Conservation (phyloP, 2,797 vertebrate genomes). For the Hoplostethus mediterraneus region DNA sequence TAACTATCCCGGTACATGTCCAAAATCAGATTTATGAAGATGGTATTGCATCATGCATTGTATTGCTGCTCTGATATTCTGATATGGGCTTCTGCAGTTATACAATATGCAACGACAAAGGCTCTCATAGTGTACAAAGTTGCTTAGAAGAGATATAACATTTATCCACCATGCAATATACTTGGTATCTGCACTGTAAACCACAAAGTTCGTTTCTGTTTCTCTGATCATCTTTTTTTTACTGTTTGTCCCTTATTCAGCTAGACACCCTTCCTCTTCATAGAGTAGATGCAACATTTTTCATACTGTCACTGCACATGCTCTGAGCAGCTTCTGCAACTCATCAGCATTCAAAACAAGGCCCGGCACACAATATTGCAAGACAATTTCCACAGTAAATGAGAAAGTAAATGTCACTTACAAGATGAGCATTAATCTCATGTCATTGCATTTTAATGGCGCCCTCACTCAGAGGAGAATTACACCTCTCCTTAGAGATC, state of each 20-base stretch:
- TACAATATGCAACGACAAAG: background rate
- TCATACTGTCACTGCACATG: constrained; percentile 39
- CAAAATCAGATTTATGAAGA: constrained; percentile 24
- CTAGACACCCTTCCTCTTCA: constrained; percentile 57
- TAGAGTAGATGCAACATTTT: constrained; percentile 55
- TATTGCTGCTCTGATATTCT: constrained; percentile 20
- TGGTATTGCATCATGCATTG: constrained; percentile 21
- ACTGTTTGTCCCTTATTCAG: constrained; percentile 71
- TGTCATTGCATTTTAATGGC: constrained; percentile 70
- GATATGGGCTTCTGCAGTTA: constrained; percentile 22
- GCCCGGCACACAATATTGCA: constrained; percentile 31
- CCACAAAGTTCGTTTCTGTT: constrained; percentile 52
- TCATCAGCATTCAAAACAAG: constrained; percentile 72
- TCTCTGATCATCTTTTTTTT: constrained; percentile 66
- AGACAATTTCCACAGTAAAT: constrained; percentile 67
- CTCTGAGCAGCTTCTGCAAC: constrained; percentile 38
- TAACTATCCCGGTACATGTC: constrained; percentile 15
- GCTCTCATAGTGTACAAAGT: background rate
- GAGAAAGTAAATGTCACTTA: constrained; percentile 75
- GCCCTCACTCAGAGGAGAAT: constrained; percentile 60
- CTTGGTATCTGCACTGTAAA: constrained; percentile 48
- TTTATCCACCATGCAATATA: constrained; percentile 35
- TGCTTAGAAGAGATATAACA: background rate
- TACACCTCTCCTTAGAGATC: constrained; percentile 53
- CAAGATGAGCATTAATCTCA: constrained; percentile 74